Percentiles rank a stretch among this genome's conserved stretches.
These are phyloP conservation scores for Urocolius indicus DNA, from an alignment of 2,113 vertebrate genomes.

Conservation along the genomic window DNA sequence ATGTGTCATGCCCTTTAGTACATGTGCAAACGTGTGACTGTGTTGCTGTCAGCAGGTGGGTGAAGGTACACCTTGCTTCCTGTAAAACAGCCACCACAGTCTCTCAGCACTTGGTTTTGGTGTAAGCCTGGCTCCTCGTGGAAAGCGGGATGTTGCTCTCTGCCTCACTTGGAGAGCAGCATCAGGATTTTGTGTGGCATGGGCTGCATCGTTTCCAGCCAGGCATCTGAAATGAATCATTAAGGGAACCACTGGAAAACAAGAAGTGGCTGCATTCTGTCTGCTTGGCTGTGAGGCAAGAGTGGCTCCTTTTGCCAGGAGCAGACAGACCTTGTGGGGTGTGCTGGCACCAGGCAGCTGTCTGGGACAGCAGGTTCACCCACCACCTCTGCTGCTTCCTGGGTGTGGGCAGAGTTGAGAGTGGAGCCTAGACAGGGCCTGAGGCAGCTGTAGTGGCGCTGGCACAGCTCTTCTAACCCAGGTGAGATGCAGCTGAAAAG, in stretches of 20 bases:
- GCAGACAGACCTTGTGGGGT: not conserved
- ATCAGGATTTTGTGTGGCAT: not conserved
- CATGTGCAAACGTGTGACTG: rapidly evolving
- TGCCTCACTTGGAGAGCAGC: not conserved
- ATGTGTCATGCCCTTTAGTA: not conserved
- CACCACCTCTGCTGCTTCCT: rapidly evolving
- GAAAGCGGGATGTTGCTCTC: not conserved
- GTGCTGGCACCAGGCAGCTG: rapidly evolving
- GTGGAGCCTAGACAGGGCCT: not conserved
- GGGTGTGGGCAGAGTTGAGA: not conserved
- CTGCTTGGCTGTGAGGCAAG: not conserved
- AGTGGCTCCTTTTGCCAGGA: not conserved
- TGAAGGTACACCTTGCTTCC: not conserved
- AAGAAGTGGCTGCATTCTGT: not conserved
- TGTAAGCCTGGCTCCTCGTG: not conserved
- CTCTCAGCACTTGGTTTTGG: not conserved
- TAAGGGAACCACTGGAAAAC: not conserved
- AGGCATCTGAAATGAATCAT: not conserved
- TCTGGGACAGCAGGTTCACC: not conserved
- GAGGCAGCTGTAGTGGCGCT: rapidly evolving
- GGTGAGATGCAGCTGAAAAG: not conserved
- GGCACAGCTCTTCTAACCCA: not conserved
- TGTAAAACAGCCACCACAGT: not conserved
- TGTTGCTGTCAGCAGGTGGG: not conserved
- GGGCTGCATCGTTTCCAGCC: not conserved